These are phyloP conservation scores for Limonius californicus DNA, from an alignment of 1,140 invertebrate species.

Conservation along the genomic window DNA sequence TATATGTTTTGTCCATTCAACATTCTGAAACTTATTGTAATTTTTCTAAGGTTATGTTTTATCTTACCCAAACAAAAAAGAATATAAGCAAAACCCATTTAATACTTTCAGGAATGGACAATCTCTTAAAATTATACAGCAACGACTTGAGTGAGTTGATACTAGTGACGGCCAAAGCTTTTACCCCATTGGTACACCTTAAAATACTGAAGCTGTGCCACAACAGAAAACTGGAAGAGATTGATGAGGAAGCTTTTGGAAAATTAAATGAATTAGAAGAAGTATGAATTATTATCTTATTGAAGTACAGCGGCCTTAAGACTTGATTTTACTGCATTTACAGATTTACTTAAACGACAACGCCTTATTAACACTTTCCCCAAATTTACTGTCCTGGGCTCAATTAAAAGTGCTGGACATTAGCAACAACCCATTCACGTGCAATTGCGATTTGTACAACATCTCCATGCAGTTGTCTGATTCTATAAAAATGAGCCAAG, in stretches of 20 bases:
- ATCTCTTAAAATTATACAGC: constrained; percentile 53
- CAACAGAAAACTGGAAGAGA: constrained; percentile 48
- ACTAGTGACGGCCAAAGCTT: constrained; percentile 51
- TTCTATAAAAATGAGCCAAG: constrained; percentile 28
- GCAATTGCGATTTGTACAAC: constrained; percentile 53
- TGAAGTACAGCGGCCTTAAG: no score
- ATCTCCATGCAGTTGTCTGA: constrained; percentile 30
- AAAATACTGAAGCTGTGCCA: constrained; percentile 51
- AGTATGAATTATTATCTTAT: constrained; percentile 42
- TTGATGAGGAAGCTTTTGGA: constrained; percentile 53
- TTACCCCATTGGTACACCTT: constrained; percentile 51
- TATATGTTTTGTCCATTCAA: no score
- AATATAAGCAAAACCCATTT: background rate
- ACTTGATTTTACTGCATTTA: constrained; percentile 24
- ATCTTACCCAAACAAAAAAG: no score
- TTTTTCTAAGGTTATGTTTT: no score
- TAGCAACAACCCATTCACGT: constrained; percentile 56
- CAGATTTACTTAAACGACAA: constrained; percentile 51
- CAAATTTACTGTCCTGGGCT: constrained; percentile 34
- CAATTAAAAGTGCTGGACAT: constrained; percentile 47
- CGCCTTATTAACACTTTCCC: constrained; percentile 31
- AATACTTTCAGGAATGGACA: constrained; percentile 47
- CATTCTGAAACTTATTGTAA: no score
- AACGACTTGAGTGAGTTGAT: constrained; percentile 53
- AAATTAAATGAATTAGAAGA: constrained; percentile 51